Conservation (phyloP, 2,888 invertebrate species). For the Phortica magna region DNA sequence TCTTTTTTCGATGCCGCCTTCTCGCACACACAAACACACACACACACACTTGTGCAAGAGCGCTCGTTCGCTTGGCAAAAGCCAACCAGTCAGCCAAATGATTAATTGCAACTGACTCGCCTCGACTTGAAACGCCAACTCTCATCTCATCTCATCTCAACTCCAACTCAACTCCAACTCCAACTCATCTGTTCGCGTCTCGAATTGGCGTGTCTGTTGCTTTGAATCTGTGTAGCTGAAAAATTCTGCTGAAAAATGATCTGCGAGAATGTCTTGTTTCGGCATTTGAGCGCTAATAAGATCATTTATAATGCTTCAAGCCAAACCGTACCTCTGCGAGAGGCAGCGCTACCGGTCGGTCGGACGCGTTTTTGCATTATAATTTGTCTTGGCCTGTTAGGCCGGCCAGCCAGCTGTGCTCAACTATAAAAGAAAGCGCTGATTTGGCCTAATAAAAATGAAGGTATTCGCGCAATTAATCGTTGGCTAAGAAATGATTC, state of each 20-base stretch:
- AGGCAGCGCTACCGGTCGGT: too few species aligned
- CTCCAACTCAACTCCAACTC: conserved; percentile 34
- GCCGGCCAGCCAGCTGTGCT: conserved; percentile 31
- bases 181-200: too few species aligned
- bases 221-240: conserved; percentile 36
- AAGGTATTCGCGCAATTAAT: conserved; percentile 64
- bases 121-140: conserved; percentile 38
- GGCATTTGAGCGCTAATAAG: conserved; percentile 67
- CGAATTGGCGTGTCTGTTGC: conserved; percentile 36
- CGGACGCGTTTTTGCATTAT: too few species aligned
- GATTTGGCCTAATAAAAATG: conserved; percentile 63
- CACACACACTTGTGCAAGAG: too few species aligned
- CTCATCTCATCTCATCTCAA: conserved; percentile 1
- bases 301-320: conserved; percentile 75
- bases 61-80: conserved; percentile 41
- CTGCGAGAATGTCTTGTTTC: conserved; percentile 69
- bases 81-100: conserved; percentile 55
- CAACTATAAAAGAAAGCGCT: neutral
- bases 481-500: conserved; percentile 59
- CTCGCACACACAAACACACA: conserved; percentile 27
- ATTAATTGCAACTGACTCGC: conserved; percentile 69
- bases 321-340: too few species aligned
- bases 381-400: conserved; percentile 47
- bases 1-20: neutral
- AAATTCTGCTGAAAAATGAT: conserved; percentile 65